Conservation (phyloP, 2,797 vertebrate species). For the Cryptoprocta ferox region DNA sequence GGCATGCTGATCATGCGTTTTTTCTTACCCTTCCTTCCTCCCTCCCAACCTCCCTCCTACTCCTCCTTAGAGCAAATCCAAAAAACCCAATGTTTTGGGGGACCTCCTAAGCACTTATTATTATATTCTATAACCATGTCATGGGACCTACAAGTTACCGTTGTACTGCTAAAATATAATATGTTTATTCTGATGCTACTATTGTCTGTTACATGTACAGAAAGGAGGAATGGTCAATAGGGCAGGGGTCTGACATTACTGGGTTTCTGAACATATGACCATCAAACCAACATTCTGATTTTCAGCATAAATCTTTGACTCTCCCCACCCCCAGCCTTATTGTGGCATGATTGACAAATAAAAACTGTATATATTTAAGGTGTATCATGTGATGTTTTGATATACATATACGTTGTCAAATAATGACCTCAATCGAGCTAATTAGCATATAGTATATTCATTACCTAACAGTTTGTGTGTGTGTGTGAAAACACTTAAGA, state of each 20-base stretch:
- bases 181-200: background rate
- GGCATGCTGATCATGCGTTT: background rate
- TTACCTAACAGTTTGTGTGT: background rate
- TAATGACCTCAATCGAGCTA: background rate
- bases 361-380: background rate
- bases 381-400: background rate
- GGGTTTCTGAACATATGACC: background rate
- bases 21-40: background rate
- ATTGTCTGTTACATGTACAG: background rate
- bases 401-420: background rate
- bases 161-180: background rate
- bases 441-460: background rate
- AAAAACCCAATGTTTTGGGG: background rate
- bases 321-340: background rate
- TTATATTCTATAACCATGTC: background rate
- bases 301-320: background rate
- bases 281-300: slow-evolving; percentile 21
- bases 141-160: background rate
- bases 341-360: background rate
- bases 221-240: background rate
- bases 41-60: background rate
- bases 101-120: background rate
- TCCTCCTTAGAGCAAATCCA: background rate
- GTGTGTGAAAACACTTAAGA: background rate
- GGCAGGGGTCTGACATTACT: background rate